phyloP scores from a whole-genome alignment of 2,888 invertebrate genomes.

The Synergus japonicus region DNA sequence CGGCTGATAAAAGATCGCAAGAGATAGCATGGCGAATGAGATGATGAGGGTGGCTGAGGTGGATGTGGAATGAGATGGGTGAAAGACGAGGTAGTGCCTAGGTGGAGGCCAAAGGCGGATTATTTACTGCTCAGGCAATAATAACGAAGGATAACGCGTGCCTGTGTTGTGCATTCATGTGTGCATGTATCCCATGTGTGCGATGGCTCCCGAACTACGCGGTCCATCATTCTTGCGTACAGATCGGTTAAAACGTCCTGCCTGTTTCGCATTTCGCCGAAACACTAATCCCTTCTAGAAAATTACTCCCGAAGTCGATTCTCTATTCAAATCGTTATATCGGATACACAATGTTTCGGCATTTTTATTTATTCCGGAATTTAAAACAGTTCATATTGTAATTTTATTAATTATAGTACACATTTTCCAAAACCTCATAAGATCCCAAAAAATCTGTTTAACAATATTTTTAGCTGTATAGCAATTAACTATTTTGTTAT shows the following conservation, averaged over 20 bases:
- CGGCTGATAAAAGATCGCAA: conserved; percentile 52
- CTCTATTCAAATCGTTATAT: conserved; percentile 3
- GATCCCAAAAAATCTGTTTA: too few species aligned
- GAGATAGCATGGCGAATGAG: conserved; percentile 45
- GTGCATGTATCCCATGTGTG: conserved; percentile 35
- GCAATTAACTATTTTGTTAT: too few species aligned
- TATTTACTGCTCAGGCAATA: conserved; percentile 54
- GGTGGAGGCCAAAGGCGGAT: conserved; percentile 43
- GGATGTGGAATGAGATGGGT: conserved; percentile 46
- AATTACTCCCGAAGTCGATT: conserved; percentile 13
- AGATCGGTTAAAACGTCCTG: conserved; percentile 45
- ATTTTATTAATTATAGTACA: too few species aligned
- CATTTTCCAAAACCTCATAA: too few species aligned
- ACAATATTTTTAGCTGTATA: too few species aligned
- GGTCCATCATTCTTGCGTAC: conserved; percentile 53
- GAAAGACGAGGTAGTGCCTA: conserved; percentile 41
- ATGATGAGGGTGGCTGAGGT: conserved; percentile 33
- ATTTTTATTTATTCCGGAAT: not conserved
- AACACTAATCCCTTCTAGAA: conserved; percentile 34
- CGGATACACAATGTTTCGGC: not conserved
- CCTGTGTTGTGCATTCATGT: conserved; percentile 45
- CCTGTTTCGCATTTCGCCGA: conserved; percentile 13
- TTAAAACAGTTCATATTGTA: not conserved
- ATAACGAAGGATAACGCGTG: conserved; percentile 51
- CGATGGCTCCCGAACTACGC: conserved; percentile 55